A percentile compares a stretch with the other conserved stretches of the same genome.
Conservation (phyloP, 2,888 invertebrate species). For the Limnephilus rhombicus region DNA sequence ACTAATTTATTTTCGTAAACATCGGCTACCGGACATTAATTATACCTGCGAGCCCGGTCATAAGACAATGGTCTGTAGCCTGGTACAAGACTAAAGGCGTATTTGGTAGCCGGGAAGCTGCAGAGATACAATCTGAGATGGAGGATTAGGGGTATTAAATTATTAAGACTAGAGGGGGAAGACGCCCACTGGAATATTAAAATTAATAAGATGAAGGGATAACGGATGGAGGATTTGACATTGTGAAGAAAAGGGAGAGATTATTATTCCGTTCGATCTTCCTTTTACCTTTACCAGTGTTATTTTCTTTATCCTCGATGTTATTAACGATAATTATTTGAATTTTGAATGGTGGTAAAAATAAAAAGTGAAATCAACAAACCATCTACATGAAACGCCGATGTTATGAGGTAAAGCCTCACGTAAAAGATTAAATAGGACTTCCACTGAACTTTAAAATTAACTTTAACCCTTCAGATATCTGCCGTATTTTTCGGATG, state of each 20-base stretch:
- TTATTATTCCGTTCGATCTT: neutral
- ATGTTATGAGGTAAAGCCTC: too few species aligned
- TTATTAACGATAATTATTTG: neutral
- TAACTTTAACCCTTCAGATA: too few species aligned
- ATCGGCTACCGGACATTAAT: conserved; percentile 64
- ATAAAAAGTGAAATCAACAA: neutral
- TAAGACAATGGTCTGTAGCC: neutral
- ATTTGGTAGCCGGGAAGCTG: conserved; percentile 45
- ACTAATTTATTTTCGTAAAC: conserved; percentile 65
- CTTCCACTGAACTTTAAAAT: too few species aligned
- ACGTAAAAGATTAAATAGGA: too few species aligned
- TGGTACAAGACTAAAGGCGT: conserved; percentile 23
- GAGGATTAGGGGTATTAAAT: conserved; percentile 43
- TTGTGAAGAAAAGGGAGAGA: conserved; percentile 33
- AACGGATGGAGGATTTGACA: conserved; percentile 39
- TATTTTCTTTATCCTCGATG: neutral
- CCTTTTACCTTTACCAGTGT: neutral
- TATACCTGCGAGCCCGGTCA: conserved; percentile 39
- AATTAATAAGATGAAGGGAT: conserved; percentile 42
- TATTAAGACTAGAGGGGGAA: conserved; percentile 15
- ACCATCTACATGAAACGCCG: neutral
- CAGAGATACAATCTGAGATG: conserved; percentile 43
- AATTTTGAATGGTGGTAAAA: neutral
- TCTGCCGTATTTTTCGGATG: too few species aligned
- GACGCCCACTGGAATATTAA: conserved; percentile 41